phyloP scores from a whole-genome alignment of 2,797 vertebrate genomes.

The Echeneis naucrates region DNA sequence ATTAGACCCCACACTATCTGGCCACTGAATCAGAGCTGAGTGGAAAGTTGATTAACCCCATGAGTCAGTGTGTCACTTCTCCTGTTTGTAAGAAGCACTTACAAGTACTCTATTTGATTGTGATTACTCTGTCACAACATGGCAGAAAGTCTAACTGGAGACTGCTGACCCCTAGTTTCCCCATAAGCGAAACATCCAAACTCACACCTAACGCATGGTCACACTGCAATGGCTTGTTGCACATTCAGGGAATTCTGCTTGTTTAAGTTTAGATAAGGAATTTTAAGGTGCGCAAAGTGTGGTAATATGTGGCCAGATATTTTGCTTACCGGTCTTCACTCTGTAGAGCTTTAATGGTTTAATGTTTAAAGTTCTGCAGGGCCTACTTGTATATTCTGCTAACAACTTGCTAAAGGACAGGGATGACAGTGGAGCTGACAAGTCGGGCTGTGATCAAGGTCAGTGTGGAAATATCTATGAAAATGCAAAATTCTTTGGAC shows the following conservation, averaged over 20 bases:
- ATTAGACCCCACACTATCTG: constrained; percentile 9
- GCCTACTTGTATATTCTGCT: constrained; percentile 65
- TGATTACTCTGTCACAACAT: constrained; percentile 54
- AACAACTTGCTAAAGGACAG: constrained; percentile 57
- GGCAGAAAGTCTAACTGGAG: constrained; percentile 21
- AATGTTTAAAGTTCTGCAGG: constrained; percentile 44
- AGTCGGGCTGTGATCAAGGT: constrained; percentile 71
- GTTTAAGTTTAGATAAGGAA: constrained; percentile 5
- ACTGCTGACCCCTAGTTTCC: constrained; percentile 54
- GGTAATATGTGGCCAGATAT: constrained; percentile 36
- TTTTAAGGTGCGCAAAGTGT: constrained; percentile 1
- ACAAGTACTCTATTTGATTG: constrained; percentile 61
- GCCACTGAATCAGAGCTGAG: constrained; percentile 31
- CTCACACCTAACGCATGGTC: neutral
- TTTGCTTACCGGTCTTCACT: constrained; percentile 40
- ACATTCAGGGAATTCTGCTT: constrained; percentile 30
- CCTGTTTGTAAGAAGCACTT: constrained; percentile 27
- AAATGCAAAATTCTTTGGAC: constrained; percentile 46
- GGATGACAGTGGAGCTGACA: constrained; percentile 68
- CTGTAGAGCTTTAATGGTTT: constrained; percentile 48
- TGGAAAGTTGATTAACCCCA: constrained; percentile 42
- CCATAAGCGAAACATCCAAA: constrained; percentile 12
- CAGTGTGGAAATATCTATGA: constrained; percentile 53
- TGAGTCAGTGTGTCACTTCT: constrained; percentile 45
- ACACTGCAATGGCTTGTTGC: constrained; percentile 1